A percentile compares a stretch with the other conserved stretches of the same genome.
These are phyloP conservation scores for Hanleya hanleyi DNA, from an alignment of 2,888 invertebrate genomes.

Conservation along the genomic window DNA sequence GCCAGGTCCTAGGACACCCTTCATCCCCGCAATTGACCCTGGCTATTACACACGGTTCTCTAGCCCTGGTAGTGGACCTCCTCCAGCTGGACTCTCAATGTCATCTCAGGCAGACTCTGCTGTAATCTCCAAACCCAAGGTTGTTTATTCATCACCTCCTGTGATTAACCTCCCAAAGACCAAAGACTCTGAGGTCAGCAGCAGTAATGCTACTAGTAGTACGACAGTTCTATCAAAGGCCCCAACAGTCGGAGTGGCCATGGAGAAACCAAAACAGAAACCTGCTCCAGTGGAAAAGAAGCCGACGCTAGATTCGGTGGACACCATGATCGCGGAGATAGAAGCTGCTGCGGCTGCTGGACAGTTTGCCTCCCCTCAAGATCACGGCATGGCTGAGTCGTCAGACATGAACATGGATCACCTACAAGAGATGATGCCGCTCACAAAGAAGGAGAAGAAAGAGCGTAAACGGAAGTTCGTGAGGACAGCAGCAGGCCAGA, in stretches of 20 bases:
- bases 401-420: slow-evolving; percentile 12
- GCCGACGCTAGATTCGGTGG: not conserved
- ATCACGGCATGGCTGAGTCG: too few relatives aligned
- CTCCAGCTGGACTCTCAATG: slow-evolving; percentile 1
- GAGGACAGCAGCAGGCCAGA: slow-evolving; percentile 92
- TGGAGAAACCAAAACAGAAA: not conserved
- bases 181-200: not conserved
- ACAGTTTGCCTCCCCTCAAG: too few relatives aligned
- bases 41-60: not conserved
- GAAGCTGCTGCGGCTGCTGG: not conserved
- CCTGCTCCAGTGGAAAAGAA: not conserved
- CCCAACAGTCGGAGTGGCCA: not conserved
- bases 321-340: not conserved
- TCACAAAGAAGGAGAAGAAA: slow-evolving; percentile 67
- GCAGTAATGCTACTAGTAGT: not conserved
- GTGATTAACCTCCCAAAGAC: slow-evolving; percentile 1
- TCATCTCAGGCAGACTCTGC: not conserved
- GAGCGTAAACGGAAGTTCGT: slow-evolving; percentile 83
- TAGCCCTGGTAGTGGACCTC: not conserved
- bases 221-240: not conserved
- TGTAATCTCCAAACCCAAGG: slow-evolving; percentile 2
- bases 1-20: not conserved
- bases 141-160: not conserved
- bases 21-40: not conserved
- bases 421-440: not conserved